Percentiles rank a stretch among this genome's conserved stretches.
These are phyloP conservation scores for Pomatorhinus ruficollis DNA, from an alignment of 2,113 vertebrate species.

Conservation along the genomic window DNA sequence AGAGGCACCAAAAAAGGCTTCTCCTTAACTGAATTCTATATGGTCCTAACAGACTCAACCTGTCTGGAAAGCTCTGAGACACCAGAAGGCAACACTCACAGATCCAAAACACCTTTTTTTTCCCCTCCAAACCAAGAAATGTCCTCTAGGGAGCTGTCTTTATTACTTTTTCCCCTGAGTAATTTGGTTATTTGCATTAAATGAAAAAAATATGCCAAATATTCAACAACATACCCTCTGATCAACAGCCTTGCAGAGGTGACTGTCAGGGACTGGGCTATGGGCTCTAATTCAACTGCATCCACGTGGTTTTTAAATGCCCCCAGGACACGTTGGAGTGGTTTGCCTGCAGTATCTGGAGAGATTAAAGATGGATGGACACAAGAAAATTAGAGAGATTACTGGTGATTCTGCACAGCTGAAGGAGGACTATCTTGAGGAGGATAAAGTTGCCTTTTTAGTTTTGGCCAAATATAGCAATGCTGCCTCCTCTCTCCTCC, in stretches of 20 bases:
- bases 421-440: slow-evolving; percentile 66
- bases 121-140: background rate
- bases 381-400: slow-evolving; percentile 80
- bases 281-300: slow-evolving; percentile 75
- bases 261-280: slow-evolving; percentile 75
- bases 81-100: background rate
- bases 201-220: slow-evolving; percentile 70
- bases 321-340: slow-evolving; percentile 69
- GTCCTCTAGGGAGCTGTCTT: background rate
- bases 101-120: background rate
- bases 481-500: slow-evolving; percentile 29
- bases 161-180: background rate
- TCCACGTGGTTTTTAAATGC: slow-evolving; percentile 75
- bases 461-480: slow-evolving; percentile 47
- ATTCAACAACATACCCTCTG: slow-evolving; percentile 76
- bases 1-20: background rate
- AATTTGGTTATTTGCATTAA: slow-evolving; percentile 44
- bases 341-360: slow-evolving; percentile 79
- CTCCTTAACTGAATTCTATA: background rate
- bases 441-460: slow-evolving; percentile 51
- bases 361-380: slow-evolving; percentile 78
- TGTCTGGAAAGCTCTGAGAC: background rate
- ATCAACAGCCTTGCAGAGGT: slow-evolving; percentile 76
- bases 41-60: background rate
- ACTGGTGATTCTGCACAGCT: slow-evolving; percentile 70